These are phyloP conservation scores for Muscidifurax raptorellus DNA, from an alignment of 1,140 invertebrate species.

Conservation along the genomic window DNA sequence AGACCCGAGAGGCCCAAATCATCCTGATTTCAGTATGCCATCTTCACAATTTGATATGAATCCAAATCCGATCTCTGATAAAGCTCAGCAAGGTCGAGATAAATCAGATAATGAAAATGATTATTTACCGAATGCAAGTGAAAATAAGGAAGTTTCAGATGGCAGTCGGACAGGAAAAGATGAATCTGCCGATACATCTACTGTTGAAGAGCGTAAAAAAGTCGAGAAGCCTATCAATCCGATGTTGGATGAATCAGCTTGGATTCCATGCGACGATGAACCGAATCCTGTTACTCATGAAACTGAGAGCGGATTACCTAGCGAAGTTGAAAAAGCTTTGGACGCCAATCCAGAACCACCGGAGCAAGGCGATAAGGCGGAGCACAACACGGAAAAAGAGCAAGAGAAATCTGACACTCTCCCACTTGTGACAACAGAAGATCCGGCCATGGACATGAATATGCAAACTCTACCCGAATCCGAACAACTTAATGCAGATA, in stretches of 20 bases:
- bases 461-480: conserved; percentile 72
- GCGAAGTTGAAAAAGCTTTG: background rate
- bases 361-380: background rate
- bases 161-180: background rate
- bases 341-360: conserved; percentile 3
- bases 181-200: background rate
- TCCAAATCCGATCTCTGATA: background rate
- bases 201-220: background rate
- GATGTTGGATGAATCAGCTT: conserved; percentile 35
- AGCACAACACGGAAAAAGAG: background rate
- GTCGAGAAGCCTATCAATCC: conserved; percentile 17
- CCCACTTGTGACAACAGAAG: conserved; percentile 71
- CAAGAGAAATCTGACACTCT: conserved; percentile 58
- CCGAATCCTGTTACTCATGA: background rate
- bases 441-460: conserved; percentile 71
- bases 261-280: conserved; percentile 32
- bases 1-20: background rate
- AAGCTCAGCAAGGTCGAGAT: background rate
- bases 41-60: too few species aligned
- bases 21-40: background rate
- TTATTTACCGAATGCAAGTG: background rate
- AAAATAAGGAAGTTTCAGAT: background rate
- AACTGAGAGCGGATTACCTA: background rate
- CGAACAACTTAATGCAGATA: conserved; percentile 68
- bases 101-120: background rate